phyloP scores from a whole-genome alignment of 1,140 invertebrate genomes.

The Drosophila rufa region DNA sequence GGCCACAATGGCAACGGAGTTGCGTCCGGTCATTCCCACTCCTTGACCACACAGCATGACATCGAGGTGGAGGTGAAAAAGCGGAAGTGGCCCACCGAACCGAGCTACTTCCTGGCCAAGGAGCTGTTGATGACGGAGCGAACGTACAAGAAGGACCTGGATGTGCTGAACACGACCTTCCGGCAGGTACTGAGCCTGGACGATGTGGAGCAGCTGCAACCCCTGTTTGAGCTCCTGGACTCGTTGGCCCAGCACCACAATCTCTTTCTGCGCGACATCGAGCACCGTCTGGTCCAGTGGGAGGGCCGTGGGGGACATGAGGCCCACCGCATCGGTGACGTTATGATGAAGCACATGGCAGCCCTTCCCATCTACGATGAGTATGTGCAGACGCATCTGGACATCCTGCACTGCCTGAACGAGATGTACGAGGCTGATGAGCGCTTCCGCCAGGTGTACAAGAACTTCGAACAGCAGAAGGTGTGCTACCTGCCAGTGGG shows the following conservation, averaged over 20 bases:
- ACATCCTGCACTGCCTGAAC: constrained; percentile 91
- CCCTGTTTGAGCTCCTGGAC: constrained; percentile 86
- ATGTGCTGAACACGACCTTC: constrained; percentile 94
- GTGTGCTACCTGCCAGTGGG: constrained; percentile 95
- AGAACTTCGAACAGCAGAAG: constrained; percentile 94
- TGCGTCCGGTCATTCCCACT: constrained; percentile 12
- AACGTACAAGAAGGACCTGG: constrained; percentile 97
- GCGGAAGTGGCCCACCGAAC: constrained; percentile 90
- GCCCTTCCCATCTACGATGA: constrained; percentile 90
- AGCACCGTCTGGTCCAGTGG: constrained; percentile 86
- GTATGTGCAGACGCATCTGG: constrained; percentile 91
- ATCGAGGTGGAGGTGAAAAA: constrained; percentile 77
- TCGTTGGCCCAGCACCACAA: constrained; percentile 88
- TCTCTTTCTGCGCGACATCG: constrained; percentile 87
- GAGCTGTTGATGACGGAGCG: constrained; percentile 98
- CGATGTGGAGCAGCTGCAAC: constrained; percentile 83
- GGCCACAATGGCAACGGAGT: constrained; percentile 63
- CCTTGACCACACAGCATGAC: constrained; percentile 38
- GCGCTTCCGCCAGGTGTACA: constrained; percentile 92
- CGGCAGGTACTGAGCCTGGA: constrained; percentile 87
- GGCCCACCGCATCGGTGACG: constrained; percentile 88
- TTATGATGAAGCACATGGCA: constrained; percentile 88
- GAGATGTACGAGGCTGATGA: constrained; percentile 89
- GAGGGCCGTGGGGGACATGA: constrained; percentile 85
- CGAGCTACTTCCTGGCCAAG: constrained; percentile 96